phyloP scores from a whole-genome alignment of 2,888 invertebrate genomes.

The Allophyes oxyacanthae region DNA sequence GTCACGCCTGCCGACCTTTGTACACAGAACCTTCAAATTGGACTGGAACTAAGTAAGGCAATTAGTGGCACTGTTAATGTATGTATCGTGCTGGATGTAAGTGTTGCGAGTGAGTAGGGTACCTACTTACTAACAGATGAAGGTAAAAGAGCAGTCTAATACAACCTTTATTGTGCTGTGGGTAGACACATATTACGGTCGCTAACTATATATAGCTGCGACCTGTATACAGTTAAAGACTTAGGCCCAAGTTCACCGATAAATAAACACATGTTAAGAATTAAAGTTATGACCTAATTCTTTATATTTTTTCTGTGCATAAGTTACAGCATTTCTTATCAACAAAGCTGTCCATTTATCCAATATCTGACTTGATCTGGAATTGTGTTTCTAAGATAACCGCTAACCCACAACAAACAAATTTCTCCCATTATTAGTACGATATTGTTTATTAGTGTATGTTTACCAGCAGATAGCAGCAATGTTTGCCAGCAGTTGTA shows the following conservation, averaged over 20 bases:
- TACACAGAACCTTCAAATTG: constrained; percentile 41
- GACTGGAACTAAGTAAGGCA: constrained; percentile 38
- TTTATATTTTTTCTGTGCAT: no score
- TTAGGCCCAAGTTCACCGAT: no score
- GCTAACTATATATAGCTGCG: constrained; percentile 33
- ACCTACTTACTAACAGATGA: neutral
- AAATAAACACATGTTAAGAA: no score
- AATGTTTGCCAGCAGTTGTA: constrained; percentile 15
- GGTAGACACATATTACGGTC: constrained; percentile 14
- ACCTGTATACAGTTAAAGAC: constrained; percentile 22
- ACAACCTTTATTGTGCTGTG: constrained; percentile 19
- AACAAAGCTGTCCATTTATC: no score
- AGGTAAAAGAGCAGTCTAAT: constrained; percentile 13
- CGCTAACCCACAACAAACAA: no score
- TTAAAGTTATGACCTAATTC: no score
- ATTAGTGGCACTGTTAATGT: constrained; percentile 49
- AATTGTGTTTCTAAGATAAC: no score
- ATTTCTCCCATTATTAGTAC: no score
- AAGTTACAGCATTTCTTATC: no score
- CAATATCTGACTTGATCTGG: no score
- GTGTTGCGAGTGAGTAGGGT: constrained; percentile 35
- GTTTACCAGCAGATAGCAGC: constrained; percentile 9
- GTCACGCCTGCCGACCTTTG: constrained; percentile 56
- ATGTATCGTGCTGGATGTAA: constrained; percentile 36
- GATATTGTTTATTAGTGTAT: constrained; percentile 10